A percentile compares a stretch with the other conserved stretches of the same genome.
Evolutionary conservation across 2,797 vertebrate genomes (phyloP).

Genomic region (Anabas testudineus): DNA sequence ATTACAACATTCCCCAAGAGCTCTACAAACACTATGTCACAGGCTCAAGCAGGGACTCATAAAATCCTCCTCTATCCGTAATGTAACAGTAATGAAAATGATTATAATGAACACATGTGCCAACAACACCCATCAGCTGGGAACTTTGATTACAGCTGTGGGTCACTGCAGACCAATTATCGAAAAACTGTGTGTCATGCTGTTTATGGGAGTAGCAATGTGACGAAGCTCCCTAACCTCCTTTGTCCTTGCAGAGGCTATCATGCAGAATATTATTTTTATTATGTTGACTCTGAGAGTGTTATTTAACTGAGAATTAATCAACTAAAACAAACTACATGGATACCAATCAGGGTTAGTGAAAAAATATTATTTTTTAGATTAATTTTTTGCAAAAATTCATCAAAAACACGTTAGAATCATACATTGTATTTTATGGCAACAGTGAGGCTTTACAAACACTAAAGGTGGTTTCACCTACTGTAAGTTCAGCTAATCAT

Average conservation of each 20-base stretch:
- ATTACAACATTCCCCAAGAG: constrained; percentile 74
- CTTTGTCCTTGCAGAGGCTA: constrained; percentile 35
- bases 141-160: constrained; percentile 72
- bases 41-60: constrained; percentile 61
- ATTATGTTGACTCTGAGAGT: background rate
- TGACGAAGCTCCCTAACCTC: constrained; percentile 37
- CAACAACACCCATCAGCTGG: constrained; percentile 70
- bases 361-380: too few species aligned
- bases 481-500: background rate
- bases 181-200: constrained; percentile 55
- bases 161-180: constrained; percentile 65
- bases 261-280: background rate
- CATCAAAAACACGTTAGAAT: too few species aligned
- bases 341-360: too few species aligned
- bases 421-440: background rate
- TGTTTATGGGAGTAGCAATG: constrained; percentile 62
- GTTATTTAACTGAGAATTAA: background rate
- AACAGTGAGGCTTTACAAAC: constrained; percentile 15
- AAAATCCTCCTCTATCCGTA: constrained; percentile 60
- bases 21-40: constrained; percentile 72
- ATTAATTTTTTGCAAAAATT: too few species aligned
- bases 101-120: constrained; percentile 58
- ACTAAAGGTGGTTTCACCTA: constrained; percentile 9
- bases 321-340: too few species aligned
- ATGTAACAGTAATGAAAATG: constrained; percentile 67